A percentile compares a stretch with the other conserved stretches of the same genome.
Conservation (phyloP, 1,140 invertebrate species). For the Pseudobourletiella spinata region DNA sequence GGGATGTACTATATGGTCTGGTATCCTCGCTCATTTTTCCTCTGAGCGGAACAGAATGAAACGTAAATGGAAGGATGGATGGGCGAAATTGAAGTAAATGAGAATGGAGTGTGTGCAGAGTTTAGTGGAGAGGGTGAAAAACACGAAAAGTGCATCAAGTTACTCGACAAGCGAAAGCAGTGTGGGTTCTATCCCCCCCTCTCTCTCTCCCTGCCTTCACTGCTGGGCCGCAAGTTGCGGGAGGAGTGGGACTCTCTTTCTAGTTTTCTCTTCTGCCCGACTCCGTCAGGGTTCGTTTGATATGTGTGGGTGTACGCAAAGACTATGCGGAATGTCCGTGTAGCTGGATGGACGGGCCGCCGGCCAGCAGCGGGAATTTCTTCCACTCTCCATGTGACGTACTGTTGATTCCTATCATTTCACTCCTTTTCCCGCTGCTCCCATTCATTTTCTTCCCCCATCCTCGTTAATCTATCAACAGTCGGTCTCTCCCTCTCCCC, state of each 20-base stretch:
- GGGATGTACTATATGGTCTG: too few relatives aligned
- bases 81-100: conserved; percentile 32
- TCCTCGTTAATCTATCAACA: conserved; percentile 1
- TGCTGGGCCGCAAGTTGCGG: too few relatives aligned
- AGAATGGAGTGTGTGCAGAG: conserved; percentile 31
- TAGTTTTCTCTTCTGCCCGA: too few relatives aligned
- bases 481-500: not conserved
- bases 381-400: not conserved
- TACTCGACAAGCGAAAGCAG: not conserved
- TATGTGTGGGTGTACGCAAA: too few relatives aligned
- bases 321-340: not conserved
- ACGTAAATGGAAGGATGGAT: conserved; percentile 24
- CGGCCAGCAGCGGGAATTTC: not conserved
- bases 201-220: too few relatives aligned
- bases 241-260: too few relatives aligned
- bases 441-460: not conserved
- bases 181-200: too few relatives aligned
- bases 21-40: not conserved
- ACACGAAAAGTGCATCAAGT: conserved; percentile 34
- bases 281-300: too few relatives aligned
- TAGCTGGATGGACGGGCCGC: not conserved
- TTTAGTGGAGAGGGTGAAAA: conserved; percentile 12
- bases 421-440: not conserved
- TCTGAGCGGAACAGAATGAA: not conserved
- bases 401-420: conserved; percentile 1